These are phyloP conservation scores for Epicampocera succincta DNA, from an alignment of 2,888 invertebrate genomes.

Conservation along the genomic window DNA sequence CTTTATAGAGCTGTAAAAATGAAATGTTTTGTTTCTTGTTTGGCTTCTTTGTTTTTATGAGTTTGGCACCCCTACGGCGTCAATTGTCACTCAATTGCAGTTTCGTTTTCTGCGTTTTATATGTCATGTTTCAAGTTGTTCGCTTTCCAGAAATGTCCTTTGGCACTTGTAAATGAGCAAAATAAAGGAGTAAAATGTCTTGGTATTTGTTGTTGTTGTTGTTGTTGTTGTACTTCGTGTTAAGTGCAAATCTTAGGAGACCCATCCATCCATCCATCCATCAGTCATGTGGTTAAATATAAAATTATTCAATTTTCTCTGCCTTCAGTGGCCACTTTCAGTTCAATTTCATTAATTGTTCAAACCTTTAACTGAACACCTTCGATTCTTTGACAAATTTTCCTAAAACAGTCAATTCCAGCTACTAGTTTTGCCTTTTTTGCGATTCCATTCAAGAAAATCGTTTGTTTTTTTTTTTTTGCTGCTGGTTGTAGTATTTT, in stretches of 20 bases:
- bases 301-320: conserved; percentile 59
- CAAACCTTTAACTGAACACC: not conserved
- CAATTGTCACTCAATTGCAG: conserved; percentile 44
- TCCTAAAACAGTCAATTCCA: conserved; percentile 57
- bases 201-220: not conserved
- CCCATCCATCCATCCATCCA: conserved; percentile 67
- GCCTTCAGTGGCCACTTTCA: conserved; percentile 19
- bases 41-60: conserved; percentile 35
- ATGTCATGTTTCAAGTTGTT: not conserved
- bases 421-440: conserved; percentile 58
- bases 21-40: conserved; percentile 46
- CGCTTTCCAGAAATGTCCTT: conserved; percentile 14
- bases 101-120: not conserved
- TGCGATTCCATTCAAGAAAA: conserved; percentile 11
- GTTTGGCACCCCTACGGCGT: conserved; percentile 50
- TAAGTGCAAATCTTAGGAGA: conserved; percentile 57
- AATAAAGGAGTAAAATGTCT: conserved; percentile 49
- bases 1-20: conserved; percentile 22
- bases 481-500: not conserved
- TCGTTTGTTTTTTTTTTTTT: conserved; percentile 5
- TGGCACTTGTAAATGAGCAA: not conserved
- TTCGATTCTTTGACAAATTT: conserved; percentile 17
- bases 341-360: not conserved
- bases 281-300: conserved; percentile 61
- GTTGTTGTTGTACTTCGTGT: not conserved